Evolutionary conservation across 1,140 invertebrate species (phyloP), one percentile per base, ranked within the genome.

Genomic region (Heterodera carotae): DNA sequence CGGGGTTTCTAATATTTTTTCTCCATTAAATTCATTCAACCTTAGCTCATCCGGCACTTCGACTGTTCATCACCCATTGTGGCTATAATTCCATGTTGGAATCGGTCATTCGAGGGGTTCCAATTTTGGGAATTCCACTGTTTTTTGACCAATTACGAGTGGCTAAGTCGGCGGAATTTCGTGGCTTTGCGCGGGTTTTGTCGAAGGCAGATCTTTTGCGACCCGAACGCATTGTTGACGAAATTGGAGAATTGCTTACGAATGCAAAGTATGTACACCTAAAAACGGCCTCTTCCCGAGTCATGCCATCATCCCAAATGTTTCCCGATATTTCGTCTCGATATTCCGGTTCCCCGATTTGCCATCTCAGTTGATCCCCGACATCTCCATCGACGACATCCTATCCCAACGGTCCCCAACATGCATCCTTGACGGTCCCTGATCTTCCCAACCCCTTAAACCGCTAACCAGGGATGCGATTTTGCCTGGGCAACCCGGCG

Each of bases 81-180:
- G 84, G 84, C 31, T 78, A 82, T 68, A 85, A 85, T 56, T 69
- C 69, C 67, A 39, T 76, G 18, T 27, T 84, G 39, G 84, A 85
- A 79, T 74, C 74, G 56, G 75, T 78, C 15, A 75, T 77, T 43
- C 72, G 74, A 29, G 80, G 78, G 29, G 73, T 82, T 10, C 84
- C 84, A 22, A 33, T 85, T 22, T 27, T 85, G 27, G 71, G 66
- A 29, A 62, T 85, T 31, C 84, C 84, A 4, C 39, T 85, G n/a
- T 80, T 77, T 53, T 82, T 78, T 39, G 84, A 85, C 76, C 84
- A 85, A 72, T 68, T 76, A 33, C 39, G 80, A 53, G 83, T 83
- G 78, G 80, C 82, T 56, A 82, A 82, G 69, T 29, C 43, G 43
- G 75, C 76, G 36, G 81, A 82, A 66, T 83, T 81, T 39, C 62